phyloP scores from a whole-genome alignment of 2,797 vertebrate species.

The Myotis pilosus region DNA sequence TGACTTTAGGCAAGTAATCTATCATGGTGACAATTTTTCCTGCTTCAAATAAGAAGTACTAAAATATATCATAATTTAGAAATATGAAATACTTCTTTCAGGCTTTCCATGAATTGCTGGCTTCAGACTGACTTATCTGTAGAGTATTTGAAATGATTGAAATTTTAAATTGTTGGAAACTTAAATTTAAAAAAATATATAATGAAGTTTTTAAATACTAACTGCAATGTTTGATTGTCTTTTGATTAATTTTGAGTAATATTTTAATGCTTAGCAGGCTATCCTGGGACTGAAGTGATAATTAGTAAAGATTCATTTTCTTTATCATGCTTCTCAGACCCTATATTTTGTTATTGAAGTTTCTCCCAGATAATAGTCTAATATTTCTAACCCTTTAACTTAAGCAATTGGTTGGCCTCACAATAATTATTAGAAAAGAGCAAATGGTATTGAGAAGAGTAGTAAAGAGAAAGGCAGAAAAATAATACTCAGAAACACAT shows the following conservation, averaged over 20 bases:
- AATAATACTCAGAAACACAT: not conserved
- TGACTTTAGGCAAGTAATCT: not conserved
- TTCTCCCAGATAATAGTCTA: constrained; percentile 2
- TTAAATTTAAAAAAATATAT: not conserved
- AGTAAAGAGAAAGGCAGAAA: not conserved
- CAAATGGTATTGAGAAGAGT: not conserved
- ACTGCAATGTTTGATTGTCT: not conserved
- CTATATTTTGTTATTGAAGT: constrained; percentile 8
- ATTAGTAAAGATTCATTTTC: constrained; percentile 3
- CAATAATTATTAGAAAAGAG: not conserved
- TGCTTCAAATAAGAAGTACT: constrained; percentile 1
- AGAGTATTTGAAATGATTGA: not conserved
- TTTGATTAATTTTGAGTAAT: constrained; percentile 42
- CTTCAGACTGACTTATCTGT: not conserved
- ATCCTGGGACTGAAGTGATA: not conserved
- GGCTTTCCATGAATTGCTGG: constrained; percentile 32
- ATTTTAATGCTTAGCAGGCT: not conserved
- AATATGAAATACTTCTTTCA: constrained; percentile 26
- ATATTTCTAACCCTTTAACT: constrained; percentile 8
- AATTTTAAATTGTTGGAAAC: constrained; percentile 3
- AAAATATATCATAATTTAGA: constrained; percentile 31
- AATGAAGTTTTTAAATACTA: not conserved
- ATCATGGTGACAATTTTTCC: not conserved
- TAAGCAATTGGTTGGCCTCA: not conserved
- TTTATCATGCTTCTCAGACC: constrained; percentile 21